These are phyloP conservation scores for Orbicella faveolata DNA, from an alignment of 64 coral and sea anemone species.

Conservation along the genomic window DNA sequence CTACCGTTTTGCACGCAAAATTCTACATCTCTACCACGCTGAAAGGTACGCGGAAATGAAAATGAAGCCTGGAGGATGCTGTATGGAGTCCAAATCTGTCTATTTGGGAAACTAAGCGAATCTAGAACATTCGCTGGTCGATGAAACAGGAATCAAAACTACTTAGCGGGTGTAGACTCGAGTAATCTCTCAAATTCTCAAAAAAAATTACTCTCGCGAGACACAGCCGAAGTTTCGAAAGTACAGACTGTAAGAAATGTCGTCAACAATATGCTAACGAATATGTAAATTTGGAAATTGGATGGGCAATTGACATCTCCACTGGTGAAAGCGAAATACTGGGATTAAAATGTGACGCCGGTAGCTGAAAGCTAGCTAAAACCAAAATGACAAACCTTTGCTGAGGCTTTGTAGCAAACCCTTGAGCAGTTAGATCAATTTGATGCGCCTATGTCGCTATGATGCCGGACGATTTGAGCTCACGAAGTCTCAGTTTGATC, in stretches of 20 bases:
- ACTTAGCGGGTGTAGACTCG: not conserved
- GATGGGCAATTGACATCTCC: not conserved
- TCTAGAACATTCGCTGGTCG: too few relatives aligned
- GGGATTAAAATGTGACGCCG: not conserved
- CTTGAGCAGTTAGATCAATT: too few relatives aligned
- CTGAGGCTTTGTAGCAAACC: too few relatives aligned
- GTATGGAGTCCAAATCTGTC: not conserved
- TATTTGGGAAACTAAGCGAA: too few relatives aligned
- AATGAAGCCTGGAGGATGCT: not conserved
- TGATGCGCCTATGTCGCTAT: not conserved
- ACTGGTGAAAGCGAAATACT: not conserved
- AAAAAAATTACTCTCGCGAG: not conserved
- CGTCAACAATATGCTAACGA: not conserved
- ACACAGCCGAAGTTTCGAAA: not conserved
- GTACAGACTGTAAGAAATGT: too few relatives aligned
- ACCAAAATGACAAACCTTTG: not conserved
- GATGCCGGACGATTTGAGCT: conserved; percentile 4
- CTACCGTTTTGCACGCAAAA: too few relatives aligned
- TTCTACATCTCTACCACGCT: too few relatives aligned
- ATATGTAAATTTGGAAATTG: not conserved
- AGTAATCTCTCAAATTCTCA: not conserved
- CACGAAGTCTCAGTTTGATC: not conserved
- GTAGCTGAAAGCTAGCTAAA: not conserved
- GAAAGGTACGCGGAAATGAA: too few relatives aligned
- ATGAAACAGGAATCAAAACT: not conserved